Evolutionary conservation across 92 coral and sea anemone genomes (phyloP).

Genomic region (Bergia sp.): DNA sequence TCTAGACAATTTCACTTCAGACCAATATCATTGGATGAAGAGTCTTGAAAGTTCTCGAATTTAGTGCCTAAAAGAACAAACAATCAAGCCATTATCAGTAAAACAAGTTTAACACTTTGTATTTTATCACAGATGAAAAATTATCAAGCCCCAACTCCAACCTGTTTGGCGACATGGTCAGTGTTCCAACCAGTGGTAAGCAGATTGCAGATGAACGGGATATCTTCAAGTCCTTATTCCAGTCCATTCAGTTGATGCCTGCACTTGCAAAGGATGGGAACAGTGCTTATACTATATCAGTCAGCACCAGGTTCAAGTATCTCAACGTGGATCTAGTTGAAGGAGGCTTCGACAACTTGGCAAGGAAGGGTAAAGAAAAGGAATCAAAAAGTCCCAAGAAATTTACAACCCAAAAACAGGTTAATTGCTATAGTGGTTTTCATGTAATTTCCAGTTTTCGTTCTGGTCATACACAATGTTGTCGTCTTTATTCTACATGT

Average conservation of each 20-base stretch:
- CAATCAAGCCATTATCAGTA: too few relatives aligned
- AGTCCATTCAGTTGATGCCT: conserved; percentile 84
- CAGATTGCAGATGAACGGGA: conserved; percentile 97
- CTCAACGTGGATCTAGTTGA: conserved; percentile 81
- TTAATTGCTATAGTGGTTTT: conserved; percentile 4
- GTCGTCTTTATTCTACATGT: too few relatives aligned
- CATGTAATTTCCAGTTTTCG: not conserved
- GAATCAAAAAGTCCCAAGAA: conserved; percentile 47
- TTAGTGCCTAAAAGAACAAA: too few relatives aligned
- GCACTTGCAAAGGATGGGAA: conserved; percentile 72
- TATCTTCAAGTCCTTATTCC: conserved; percentile 89
- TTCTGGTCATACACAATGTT: too few relatives aligned
- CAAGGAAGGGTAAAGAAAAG: conserved; percentile 62
- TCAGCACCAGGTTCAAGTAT: conserved; percentile 72
- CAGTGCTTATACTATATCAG: conserved; percentile 74
- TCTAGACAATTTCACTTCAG: too few relatives aligned
- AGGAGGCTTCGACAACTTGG: conserved; percentile 78
- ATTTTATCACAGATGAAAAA: conserved; percentile 31
- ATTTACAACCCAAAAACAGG: conserved; percentile 58
- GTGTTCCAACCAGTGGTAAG: conserved; percentile 99
- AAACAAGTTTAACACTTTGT: not conserved
- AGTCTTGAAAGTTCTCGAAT: too few relatives aligned
- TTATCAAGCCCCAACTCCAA: conserved; percentile 40
- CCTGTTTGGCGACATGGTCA: conserved; percentile 94
- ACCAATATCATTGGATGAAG: too few relatives aligned